Evolutionary conservation across 2,113 vertebrate species (phyloP).

Genomic region (Oreochromis tanganicae): DNA sequence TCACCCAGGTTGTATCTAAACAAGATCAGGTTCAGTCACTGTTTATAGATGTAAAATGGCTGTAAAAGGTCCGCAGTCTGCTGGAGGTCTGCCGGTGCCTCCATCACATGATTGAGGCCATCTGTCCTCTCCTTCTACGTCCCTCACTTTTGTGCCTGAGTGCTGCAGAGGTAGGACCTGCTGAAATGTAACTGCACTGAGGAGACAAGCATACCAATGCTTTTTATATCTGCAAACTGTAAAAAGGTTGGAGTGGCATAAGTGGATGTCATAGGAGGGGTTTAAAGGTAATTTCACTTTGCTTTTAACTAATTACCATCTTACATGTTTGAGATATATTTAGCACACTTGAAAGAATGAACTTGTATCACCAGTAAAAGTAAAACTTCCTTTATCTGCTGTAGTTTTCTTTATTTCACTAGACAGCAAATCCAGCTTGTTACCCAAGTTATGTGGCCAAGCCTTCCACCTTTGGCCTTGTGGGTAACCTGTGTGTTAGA

Average conservation of each 20-base stretch:
- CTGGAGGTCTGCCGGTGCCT: slow-evolving; percentile 37
- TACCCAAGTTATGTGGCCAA: neutral
- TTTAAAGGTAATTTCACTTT: neutral
- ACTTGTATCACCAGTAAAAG: neutral
- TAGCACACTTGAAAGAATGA: neutral
- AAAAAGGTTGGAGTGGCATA: neutral
- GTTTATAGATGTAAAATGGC: slow-evolving; percentile 32
- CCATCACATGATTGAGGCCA: slow-evolving; percentile 56
- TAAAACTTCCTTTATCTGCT: neutral
- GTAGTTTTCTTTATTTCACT: neutral
- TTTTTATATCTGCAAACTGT: neutral
- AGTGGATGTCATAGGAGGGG: neutral
- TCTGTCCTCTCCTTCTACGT: slow-evolving; percentile 32
- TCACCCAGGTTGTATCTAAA: neutral
- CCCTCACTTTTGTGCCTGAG: neutral
- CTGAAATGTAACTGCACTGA: slow-evolving; percentile 2
- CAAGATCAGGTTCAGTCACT: neutral
- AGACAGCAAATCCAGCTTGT: neutral
- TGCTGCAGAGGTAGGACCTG: slow-evolving; percentile 14
- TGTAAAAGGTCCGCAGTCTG: slow-evolving; percentile 46
- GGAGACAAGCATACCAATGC: neutral
- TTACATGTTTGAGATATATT: neutral
- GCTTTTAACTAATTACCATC: neutral
- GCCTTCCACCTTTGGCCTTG: neutral
- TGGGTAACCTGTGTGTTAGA: neutral